Conservation (phyloP, 2,888 invertebrate species). For the Petrolisthes manimaculis region DNA sequence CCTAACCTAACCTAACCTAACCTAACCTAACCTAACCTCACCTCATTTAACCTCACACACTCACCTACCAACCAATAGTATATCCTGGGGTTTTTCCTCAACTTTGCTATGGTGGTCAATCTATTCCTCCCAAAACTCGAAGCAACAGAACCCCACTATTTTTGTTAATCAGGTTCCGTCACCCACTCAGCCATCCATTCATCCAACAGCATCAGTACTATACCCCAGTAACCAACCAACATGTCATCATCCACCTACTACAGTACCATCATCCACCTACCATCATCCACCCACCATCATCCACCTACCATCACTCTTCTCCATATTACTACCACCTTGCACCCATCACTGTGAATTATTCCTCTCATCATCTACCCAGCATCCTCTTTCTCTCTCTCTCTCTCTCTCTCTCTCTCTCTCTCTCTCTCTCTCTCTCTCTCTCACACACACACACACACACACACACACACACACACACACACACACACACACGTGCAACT, state of each 20-base stretch:
- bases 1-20: no score
- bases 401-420: not conserved
- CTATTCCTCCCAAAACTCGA: no score
- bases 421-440: slow-evolving; percentile 20
- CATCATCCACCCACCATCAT: not conserved
- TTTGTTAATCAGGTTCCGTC: no score
- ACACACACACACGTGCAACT: not conserved
- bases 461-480: slow-evolving; percentile 1
- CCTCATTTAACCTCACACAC: no score
- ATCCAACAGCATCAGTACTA: not conserved
- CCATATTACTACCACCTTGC: not conserved
- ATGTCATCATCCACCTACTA: not conserved
- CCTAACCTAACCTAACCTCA: no score
- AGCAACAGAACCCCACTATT: no score
- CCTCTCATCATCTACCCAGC: not conserved
- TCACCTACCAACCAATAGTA: no score
- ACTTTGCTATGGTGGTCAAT: no score
- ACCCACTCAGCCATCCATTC: not conserved
- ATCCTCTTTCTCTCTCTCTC: not conserved
- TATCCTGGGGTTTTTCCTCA: no score
- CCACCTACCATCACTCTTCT: not conserved
- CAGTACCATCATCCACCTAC: not conserved
- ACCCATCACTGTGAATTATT: not conserved
- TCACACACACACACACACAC: slow-evolving; percentile 3
- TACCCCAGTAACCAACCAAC: not conserved